Evolutionary conservation across 1,140 invertebrate species (phyloP).

Genomic region (Drosophila tani): DNA sequence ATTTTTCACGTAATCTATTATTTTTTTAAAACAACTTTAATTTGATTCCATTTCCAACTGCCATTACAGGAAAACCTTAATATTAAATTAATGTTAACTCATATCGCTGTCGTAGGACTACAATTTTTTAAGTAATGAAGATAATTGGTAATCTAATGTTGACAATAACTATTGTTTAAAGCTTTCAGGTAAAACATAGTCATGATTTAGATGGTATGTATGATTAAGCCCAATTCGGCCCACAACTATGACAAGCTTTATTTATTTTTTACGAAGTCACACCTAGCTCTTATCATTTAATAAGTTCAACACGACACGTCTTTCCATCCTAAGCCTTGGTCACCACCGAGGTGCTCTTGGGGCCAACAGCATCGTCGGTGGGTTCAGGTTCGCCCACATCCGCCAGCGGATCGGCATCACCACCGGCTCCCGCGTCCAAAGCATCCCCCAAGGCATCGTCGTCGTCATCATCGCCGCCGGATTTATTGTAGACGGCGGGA

Average conservation of each 20-base stretch:
- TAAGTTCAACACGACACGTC: conserved; percentile 3
- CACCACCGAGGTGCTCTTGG: conserved; percentile 30
- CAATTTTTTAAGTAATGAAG: background rate
- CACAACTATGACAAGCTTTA: conserved; percentile 38
- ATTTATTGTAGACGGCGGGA: conserved; percentile 93
- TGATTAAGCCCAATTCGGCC: background rate
- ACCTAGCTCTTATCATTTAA: conserved; percentile 29
- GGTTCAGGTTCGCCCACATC: conserved; percentile 15
- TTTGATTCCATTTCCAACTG: background rate
- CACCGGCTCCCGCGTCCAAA: conserved; percentile 36
- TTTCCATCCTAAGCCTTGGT: conserved; percentile 37
- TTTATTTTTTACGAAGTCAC: conserved; percentile 42
- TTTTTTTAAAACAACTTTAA: background rate
- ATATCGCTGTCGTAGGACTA: background rate
- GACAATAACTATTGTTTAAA: background rate
- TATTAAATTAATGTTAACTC: background rate
- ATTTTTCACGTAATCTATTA: no score
- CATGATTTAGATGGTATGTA: conserved; percentile 3
- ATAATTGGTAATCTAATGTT: background rate
- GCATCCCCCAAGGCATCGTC: conserved; percentile 62
- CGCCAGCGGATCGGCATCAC: conserved; percentile 47
- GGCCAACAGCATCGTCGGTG: background rate
- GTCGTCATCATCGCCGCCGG: conserved; percentile 87
- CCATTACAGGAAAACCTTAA: background rate
- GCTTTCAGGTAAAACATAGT: background rate